A percentile compares a stretch with the other conserved stretches of the same genome.
phyloP scores from a whole-genome alignment of 2,797 vertebrate genomes.

The Sandelia bainsii region DNA sequence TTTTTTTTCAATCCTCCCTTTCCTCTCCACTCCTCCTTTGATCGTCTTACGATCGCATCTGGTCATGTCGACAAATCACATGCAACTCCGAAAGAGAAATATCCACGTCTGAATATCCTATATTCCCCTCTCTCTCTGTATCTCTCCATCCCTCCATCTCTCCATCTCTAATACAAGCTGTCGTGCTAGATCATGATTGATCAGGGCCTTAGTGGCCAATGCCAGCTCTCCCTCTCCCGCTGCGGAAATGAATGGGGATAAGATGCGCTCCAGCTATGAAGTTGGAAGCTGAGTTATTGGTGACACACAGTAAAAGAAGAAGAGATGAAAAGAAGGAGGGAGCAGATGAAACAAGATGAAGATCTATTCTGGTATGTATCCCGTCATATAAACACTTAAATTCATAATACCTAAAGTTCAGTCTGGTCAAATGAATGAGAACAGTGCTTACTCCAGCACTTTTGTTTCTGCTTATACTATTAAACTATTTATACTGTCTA shows the following conservation, averaged over 20 bases:
- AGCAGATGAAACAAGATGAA: slow-evolving; percentile 51
- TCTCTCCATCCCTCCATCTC: slow-evolving; percentile 65
- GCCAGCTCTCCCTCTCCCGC: slow-evolving; percentile 72
- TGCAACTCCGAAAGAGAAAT: slow-evolving; percentile 74
- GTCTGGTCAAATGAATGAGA: not conserved
- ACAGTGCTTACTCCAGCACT: not conserved
- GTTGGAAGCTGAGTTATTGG: slow-evolving; percentile 74
- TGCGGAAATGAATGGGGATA: slow-evolving; percentile 76
- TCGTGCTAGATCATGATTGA: slow-evolving; percentile 82
- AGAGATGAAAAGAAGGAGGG: slow-evolving; percentile 51
- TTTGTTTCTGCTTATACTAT: not conserved
- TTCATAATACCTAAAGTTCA: not conserved
- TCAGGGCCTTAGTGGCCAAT: slow-evolving; percentile 77
- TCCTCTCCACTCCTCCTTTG: slow-evolving; percentile 45
- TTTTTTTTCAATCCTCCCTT: slow-evolving; percentile 34
- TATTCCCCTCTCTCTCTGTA: slow-evolving; percentile 44
- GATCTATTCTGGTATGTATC: slow-evolving; percentile 31
- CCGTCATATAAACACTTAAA: slow-evolving; percentile 28
- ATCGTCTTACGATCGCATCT: slow-evolving; percentile 82
- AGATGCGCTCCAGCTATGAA: slow-evolving; percentile 68
- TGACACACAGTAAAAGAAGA: slow-evolving; percentile 46
- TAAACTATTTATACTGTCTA: too few species aligned
- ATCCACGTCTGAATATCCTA: slow-evolving; percentile 76
- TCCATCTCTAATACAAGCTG: slow-evolving; percentile 77
- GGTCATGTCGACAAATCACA: slow-evolving; percentile 84